Percentiles rank a stretch among this genome's conserved stretches.
phyloP scores from a whole-genome alignment of 2,888 invertebrate genomes.

The Eupithecia dodoneata region DNA sequence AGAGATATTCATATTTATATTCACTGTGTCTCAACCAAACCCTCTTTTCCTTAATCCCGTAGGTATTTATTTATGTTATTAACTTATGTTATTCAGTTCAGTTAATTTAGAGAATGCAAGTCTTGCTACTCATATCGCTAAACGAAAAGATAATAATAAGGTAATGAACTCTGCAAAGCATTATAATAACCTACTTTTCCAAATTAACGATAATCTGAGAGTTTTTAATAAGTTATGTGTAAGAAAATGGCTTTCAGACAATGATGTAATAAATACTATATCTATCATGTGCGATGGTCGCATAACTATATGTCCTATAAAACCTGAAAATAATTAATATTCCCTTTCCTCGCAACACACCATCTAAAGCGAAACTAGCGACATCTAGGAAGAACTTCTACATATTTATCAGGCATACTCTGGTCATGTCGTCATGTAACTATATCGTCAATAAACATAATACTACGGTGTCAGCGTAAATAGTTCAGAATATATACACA shows the following conservation, averaged over 20 bases:
- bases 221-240: too few species aligned
- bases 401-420: neutral
- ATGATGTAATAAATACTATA: too few species aligned
- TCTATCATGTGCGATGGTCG: neutral
- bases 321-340: neutral
- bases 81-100: neutral
- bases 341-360: neutral
- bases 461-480: neutral
- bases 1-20: slow-evolving; percentile 79
- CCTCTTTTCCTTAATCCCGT: neutral
- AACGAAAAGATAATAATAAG: neutral
- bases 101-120: neutral
- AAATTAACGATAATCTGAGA: too few species aligned
- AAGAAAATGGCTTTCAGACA: too few species aligned
- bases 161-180: neutral
- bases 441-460: too few species aligned
- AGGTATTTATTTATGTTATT: neutral
- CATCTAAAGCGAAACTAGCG: neutral
- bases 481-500: slow-evolving; percentile 11
- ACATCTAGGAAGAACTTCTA: neutral
- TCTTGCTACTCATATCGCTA: neutral
- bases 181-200: too few species aligned
- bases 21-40: slow-evolving; percentile 25
- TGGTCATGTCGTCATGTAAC: neutral
- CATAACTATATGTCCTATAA: neutral